These are phyloP conservation scores for Formica aserva DNA, from an alignment of 2,888 invertebrate genomes.

Conservation along the genomic window DNA sequence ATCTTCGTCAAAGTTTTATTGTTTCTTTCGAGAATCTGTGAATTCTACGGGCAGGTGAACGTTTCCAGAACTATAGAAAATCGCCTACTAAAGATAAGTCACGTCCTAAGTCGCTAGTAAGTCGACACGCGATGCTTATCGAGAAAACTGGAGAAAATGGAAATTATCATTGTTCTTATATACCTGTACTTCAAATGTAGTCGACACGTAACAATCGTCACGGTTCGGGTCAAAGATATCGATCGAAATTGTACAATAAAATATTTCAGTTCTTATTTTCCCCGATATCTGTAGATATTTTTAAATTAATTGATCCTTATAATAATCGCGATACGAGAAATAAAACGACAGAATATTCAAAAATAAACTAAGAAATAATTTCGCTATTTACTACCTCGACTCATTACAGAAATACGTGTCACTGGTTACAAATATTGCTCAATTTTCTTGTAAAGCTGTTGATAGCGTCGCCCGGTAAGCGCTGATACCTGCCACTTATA, in stretches of 20 bases:
- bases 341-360: background rate
- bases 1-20: conserved; percentile 74
- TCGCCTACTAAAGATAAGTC: conserved; percentile 52
- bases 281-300: background rate
- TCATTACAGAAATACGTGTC: conserved; percentile 32
- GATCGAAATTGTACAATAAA: background rate
- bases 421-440: conserved; percentile 49
- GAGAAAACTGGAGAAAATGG: conserved; percentile 22
- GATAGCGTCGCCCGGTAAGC: conserved; percentile 68
- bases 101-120: conserved; percentile 55
- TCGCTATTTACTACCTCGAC: conserved; percentile 22
- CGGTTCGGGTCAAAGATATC: background rate
- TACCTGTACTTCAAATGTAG: background rate
- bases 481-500: conserved; percentile 70
- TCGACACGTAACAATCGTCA: background rate
- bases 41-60: conserved; percentile 58
- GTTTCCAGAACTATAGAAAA: conserved; percentile 58
- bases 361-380: conserved; percentile 26
- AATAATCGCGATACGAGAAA: conserved; percentile 6
- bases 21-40: conserved; percentile 64
- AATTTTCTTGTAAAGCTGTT: conserved; percentile 69
- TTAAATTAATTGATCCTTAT: conserved; percentile 17
- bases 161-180: background rate
- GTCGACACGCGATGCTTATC: conserved; percentile 57
- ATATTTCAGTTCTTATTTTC: background rate